Conservation (phyloP, 2,797 vertebrate genomes). For the Botia kubotai region DNA sequence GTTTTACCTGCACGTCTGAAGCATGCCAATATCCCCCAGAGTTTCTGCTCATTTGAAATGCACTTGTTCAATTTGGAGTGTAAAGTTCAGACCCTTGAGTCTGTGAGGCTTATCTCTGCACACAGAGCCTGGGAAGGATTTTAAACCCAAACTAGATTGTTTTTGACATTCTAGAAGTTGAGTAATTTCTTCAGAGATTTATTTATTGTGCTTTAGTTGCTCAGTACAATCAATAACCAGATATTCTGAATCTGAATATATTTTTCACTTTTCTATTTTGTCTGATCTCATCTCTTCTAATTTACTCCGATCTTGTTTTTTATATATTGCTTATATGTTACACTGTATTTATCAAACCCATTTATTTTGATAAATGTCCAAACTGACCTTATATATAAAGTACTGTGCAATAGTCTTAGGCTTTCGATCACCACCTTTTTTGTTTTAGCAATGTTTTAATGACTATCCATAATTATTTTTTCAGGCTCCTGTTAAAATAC, state of each 20-base stretch:
- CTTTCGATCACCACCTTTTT: too few species aligned
- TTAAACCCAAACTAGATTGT: background rate
- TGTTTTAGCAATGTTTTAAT: too few species aligned
- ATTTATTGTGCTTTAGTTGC: background rate
- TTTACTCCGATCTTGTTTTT: background rate
- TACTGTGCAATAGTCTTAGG: too few species aligned
- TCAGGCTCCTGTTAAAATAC: too few species aligned
- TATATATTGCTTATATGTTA: too few species aligned
- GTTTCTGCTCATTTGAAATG: constrained; percentile 19
- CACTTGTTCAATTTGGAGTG: constrained; percentile 19
- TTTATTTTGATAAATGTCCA: too few species aligned
- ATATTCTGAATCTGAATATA: background rate
- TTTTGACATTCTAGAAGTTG: constrained; percentile 15
- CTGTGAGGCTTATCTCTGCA: background rate
- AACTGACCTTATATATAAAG: too few species aligned
- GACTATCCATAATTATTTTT: too few species aligned
- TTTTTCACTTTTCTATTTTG: background rate
- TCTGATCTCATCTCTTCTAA: background rate
- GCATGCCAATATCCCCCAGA: background rate
- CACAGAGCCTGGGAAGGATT: background rate
- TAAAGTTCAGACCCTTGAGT: constrained; percentile 13
- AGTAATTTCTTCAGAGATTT: constrained; percentile 3
- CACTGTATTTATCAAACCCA: too few species aligned
- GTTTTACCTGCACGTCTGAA: constrained; percentile 4
- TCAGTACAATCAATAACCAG: background rate